Evolutionary conservation across 2,113 vertebrate genomes (phyloP).

Genomic region (Regulus satrapa): DNA sequence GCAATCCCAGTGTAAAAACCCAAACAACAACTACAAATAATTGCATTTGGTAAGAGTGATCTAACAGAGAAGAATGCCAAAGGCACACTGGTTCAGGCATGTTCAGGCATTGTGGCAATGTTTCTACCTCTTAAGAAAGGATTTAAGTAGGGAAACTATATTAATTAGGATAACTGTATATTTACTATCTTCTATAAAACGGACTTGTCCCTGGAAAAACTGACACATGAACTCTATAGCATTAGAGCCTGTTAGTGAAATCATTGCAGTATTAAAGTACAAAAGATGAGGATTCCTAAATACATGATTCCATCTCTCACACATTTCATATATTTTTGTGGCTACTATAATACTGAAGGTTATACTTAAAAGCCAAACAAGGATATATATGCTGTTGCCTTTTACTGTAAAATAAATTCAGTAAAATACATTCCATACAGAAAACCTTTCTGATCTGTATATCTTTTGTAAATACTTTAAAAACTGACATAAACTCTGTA

Average conservation of each 20-base stretch:
- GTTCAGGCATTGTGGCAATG: background rate
- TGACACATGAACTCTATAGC: background rate
- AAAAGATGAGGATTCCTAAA: slow-evolving; percentile 18
- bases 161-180: background rate
- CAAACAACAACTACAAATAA: background rate
- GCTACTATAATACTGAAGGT: background rate
- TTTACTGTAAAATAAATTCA: background rate
- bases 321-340: background rate
- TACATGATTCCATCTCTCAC: background rate
- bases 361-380: background rate
- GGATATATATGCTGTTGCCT: background rate
- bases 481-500: background rate
- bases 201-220: background rate
- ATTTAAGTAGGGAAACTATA: background rate
- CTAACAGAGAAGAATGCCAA: background rate
- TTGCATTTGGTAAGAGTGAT: background rate
- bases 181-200: background rate
- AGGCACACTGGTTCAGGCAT: background rate
- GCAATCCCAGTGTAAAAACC: background rate
- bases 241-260: background rate
- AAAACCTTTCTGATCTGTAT: background rate
- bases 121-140: background rate
- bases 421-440: background rate
- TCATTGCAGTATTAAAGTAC: background rate
- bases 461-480: background rate